Conservation (phyloP, 2,888 invertebrate species). For the Polydrusus tereticollis region DNA sequence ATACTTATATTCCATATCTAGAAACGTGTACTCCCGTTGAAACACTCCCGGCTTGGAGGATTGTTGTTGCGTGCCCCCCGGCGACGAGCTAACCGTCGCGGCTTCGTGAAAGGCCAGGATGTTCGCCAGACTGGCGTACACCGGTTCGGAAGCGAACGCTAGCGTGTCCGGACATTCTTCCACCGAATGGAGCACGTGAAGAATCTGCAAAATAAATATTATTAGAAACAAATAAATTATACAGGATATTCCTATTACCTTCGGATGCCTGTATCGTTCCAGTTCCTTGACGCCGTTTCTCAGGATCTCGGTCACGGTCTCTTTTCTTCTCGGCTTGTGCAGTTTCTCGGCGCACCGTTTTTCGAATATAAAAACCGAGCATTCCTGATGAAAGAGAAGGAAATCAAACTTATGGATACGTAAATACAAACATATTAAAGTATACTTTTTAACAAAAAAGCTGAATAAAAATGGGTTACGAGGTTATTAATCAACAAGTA, state of each 20-base stretch:
- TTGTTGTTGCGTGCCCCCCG: constrained; percentile 61
- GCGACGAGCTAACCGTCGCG: constrained; percentile 50
- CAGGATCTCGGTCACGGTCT: constrained; percentile 90
- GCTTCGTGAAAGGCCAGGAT: constrained; percentile 86
- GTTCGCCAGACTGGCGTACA: constrained; percentile 90
- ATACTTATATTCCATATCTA: constrained; percentile 94
- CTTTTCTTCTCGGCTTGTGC: constrained; percentile 92
- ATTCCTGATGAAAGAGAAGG: constrained; percentile 76
- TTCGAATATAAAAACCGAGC: constrained; percentile 94
- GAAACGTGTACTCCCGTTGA: constrained; percentile 86
- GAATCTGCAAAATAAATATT: constrained; percentile 62
- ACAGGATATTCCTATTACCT: constrained; percentile 60
- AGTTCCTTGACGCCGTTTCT: constrained; percentile 83
- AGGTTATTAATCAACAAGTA: constrained; percentile 12
- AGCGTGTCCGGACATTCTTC: constrained; percentile 90
- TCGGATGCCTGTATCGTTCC: constrained; percentile 88
- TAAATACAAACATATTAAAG: too few relatives aligned
- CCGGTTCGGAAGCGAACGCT: constrained; percentile 95
- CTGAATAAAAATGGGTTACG: too few relatives aligned
- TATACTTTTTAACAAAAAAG: too few relatives aligned
- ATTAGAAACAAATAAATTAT: not conserved
- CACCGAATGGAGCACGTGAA: constrained; percentile 78
- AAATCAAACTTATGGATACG: not conserved
- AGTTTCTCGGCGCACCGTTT: constrained; percentile 93
- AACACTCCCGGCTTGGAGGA: constrained; percentile 70